phyloP scores from a whole-genome alignment of 64 coral and sea anemone genomes.

The Dendronephthya gigantea region DNA sequence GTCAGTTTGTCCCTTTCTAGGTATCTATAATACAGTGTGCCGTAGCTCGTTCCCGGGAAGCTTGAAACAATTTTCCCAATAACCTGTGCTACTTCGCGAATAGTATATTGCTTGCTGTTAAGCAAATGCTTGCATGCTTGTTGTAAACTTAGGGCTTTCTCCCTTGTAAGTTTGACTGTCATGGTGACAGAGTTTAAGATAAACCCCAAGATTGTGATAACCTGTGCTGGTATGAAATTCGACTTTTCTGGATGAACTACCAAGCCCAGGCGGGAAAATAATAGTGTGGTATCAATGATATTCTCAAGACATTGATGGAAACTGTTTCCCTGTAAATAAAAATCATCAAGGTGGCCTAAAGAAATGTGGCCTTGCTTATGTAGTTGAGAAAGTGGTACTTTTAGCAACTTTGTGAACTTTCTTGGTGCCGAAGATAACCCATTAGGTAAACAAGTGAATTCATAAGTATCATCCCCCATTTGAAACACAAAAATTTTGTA shows the following conservation, averaged over 20 bases:
- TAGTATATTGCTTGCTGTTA: neutral
- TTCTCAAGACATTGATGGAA: no score
- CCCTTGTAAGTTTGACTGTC: constrained; percentile 15
- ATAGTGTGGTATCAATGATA: no score
- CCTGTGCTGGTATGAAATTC: no score
- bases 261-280: no score
- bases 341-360: constrained; percentile 20
- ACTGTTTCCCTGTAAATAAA: neutral
- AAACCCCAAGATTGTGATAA: constrained; percentile 22
- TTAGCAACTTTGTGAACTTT: constrained; percentile 33
- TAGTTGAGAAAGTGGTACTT: neutral
- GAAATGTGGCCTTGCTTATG: constrained; percentile 31
- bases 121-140: neutral
- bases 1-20: constrained; percentile 35
- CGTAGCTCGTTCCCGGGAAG: constrained; percentile 24
- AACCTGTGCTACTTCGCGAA: neutral
- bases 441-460: constrained; percentile 31
- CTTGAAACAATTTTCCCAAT: constrained; percentile 19
- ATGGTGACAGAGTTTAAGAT: constrained; percentile 9
- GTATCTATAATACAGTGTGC: no score
- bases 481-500: constrained; percentile 26
- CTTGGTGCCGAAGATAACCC: constrained; percentile 28
- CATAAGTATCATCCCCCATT: neutral
- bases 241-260: no score
- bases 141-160: neutral